Percentiles rank a stretch among this genome's conserved stretches.
Evolutionary conservation across 2,113 vertebrate species (phyloP).

Genomic region (Coreoperca whiteheadi): DNA sequence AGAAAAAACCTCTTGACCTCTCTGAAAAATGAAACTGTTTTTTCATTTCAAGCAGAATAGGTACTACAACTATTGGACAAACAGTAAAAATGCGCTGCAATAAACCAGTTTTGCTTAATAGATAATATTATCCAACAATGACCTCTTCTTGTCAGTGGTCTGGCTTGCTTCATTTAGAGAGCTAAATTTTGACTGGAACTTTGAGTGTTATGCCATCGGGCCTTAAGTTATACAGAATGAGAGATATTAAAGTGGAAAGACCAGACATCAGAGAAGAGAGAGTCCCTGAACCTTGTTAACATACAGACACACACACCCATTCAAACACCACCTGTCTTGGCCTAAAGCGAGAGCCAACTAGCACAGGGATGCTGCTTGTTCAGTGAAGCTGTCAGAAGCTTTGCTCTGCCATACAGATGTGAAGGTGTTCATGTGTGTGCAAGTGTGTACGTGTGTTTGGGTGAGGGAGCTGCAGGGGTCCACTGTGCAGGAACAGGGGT

Average conservation of each 20-base stretch:
- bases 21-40: background rate
- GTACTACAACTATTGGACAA: too few species aligned
- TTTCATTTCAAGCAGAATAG: background rate
- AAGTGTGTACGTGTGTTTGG: conserved; percentile 21
- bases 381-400: conserved; percentile 50
- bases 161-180: background rate
- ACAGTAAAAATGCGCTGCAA: conserved; percentile 1
- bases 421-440: conserved; percentile 23
- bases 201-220: background rate
- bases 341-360: conserved; percentile 53
- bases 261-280: conserved; percentile 31
- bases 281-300: conserved; percentile 29
- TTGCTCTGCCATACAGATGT: conserved; percentile 61
- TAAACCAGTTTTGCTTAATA: background rate
- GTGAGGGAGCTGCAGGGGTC: conserved; percentile 33
- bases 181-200: background rate
- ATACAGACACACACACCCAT: conserved; percentile 11
- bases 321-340: conserved; percentile 53
- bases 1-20: background rate
- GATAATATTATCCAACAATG: background rate
- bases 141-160: background rate
- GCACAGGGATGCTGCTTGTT: conserved; percentile 34
- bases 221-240: background rate
- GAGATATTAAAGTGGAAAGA: conserved; percentile 14
- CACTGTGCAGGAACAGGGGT: conserved; percentile 33